These are phyloP conservation scores for Iguana delicatissima DNA, from an alignment of 2,797 vertebrate genomes.

Conservation along the genomic window DNA sequence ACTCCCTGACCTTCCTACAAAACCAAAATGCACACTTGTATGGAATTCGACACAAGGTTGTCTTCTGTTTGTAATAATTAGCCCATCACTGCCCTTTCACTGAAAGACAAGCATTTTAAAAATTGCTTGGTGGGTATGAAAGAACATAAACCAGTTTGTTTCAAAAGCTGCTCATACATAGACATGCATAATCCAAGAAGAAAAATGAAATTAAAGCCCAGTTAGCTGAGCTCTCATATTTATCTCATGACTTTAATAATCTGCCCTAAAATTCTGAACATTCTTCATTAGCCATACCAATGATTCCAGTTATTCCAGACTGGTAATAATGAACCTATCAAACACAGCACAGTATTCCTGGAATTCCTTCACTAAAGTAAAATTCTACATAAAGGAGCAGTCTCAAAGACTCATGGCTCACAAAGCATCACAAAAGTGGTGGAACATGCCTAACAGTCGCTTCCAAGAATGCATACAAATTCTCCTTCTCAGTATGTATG, in stretches of 20 bases:
- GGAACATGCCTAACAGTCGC: not conserved
- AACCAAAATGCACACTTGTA: not conserved
- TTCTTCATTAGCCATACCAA: not conserved
- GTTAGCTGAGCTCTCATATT: not conserved
- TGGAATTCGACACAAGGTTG: not conserved
- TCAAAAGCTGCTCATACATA: not conserved
- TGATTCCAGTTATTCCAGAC: not conserved
- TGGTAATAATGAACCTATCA: not conserved
- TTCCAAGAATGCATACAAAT: not conserved
- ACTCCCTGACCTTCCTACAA: not conserved
- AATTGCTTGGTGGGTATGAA: not conserved
- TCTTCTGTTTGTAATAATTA: not conserved
- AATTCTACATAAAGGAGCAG: not conserved
- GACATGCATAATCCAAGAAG: too few relatives aligned
- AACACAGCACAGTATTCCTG: not conserved
- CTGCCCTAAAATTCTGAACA: not conserved
- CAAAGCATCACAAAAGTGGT: not conserved
- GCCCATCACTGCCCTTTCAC: not conserved
- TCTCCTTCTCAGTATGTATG: not conserved
- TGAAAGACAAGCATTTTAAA: not conserved
- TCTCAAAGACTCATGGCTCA: not conserved
- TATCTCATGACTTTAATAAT: constrained; percentile 14
- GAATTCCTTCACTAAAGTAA: not conserved
- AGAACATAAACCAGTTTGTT: not conserved
- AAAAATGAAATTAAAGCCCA: not conserved